These are phyloP conservation scores for Hydra vulgaris DNA, from an alignment of 30 jellyfish, hydroid and myxozoan genomes.

Conservation along the genomic window DNA sequence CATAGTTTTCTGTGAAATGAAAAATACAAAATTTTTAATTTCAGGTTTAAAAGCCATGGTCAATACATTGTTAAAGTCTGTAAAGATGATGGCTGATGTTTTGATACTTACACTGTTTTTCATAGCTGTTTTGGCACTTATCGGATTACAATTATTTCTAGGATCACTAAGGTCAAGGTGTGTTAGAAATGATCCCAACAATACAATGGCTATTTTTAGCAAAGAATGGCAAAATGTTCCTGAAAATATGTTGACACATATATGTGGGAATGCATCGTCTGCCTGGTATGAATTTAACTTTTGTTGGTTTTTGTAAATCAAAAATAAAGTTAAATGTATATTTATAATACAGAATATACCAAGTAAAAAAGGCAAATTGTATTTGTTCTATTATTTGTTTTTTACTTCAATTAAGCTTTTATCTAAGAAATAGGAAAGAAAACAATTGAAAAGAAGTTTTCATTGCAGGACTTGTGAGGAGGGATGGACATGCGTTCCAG, in stretches of 20 bases:
- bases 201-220: conserved; percentile 33
- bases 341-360: neutral
- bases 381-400: neutral
- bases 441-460: neutral
- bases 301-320: too few relatives aligned
- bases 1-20: neutral
- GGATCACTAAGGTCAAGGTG: conserved; percentile 80
- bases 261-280: conserved; percentile 90
- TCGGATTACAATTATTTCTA: conserved; percentile 76
- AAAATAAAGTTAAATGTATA: too few relatives aligned
- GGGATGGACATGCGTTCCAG: conserved; percentile 51
- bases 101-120: conserved; percentile 73
- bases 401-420: too few relatives aligned
- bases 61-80: conserved; percentile 71
- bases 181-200: conserved; percentile 40
- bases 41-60: conserved; percentile 92
- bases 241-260: conserved; percentile 27
- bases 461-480: conserved; percentile 64
- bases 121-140: conserved; percentile 77
- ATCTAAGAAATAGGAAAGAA: too few relatives aligned
- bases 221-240: conserved; percentile 27
- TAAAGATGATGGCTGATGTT: conserved; percentile 92
- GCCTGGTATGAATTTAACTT: conserved; percentile 60
- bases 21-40: neutral
- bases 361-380: neutral